Evolutionary conservation across 2,888 invertebrate genomes (phyloP).

Genomic region (Lepidonotus clava): DNA sequence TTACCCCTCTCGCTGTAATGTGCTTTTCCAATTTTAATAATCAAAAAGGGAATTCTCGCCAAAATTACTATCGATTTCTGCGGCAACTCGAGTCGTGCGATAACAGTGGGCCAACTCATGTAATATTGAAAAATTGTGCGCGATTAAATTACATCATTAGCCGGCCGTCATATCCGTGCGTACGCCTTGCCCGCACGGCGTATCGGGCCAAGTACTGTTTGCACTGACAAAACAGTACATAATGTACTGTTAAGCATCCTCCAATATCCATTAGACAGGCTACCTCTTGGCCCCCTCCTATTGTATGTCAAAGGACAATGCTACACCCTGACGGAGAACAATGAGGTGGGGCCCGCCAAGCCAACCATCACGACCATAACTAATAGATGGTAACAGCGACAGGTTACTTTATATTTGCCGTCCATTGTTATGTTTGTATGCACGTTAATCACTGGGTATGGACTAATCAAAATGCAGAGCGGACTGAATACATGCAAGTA

Average conservation of each 20-base stretch:
- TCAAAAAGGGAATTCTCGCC: conserved; percentile 9
- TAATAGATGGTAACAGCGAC: no score
- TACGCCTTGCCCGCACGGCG: neutral
- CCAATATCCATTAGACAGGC: neutral
- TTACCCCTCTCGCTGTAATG: conserved; percentile 13
- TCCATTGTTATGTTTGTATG: no score
- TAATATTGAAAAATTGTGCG: conserved; percentile 50
- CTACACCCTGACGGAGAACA: neutral
- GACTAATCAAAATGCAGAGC: no score
- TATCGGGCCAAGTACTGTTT: neutral
- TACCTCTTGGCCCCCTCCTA: neutral
- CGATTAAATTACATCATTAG: conserved; percentile 52
- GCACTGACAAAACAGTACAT: no score
- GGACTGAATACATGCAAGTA: no score
- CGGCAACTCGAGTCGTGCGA: neutral
- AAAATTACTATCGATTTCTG: conserved; percentile 33
- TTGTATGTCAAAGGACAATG: neutral
- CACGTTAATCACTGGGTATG: no score
- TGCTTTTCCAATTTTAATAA: conserved; percentile 29
- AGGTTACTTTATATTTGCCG: no score
- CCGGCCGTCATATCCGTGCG: conserved; percentile 12
- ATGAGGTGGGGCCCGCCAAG: neutral
- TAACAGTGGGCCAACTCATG: neutral
- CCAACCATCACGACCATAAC: no score
- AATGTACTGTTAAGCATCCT: no score